Evolutionary conservation across 2,888 invertebrate species (phyloP).

Genomic region (Seladonia tumulorum): DNA sequence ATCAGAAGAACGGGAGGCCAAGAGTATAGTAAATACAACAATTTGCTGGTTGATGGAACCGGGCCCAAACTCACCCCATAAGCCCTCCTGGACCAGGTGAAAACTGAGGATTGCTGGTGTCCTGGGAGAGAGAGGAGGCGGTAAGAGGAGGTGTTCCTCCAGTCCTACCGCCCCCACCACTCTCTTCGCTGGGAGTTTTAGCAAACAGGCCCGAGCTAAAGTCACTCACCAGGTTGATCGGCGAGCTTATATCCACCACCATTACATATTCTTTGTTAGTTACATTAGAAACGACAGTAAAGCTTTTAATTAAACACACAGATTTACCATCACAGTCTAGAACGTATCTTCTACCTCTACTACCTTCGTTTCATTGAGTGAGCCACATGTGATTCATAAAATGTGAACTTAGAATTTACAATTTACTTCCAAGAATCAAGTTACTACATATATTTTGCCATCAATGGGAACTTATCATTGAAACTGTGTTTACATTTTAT

Average conservation of each 20-base stretch:
- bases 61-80: slow-evolving; percentile 83
- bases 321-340: slow-evolving; percentile 57
- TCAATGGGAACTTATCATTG: not conserved
- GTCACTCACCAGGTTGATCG: slow-evolving; percentile 97
- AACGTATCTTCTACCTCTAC: slow-evolving; percentile 1
- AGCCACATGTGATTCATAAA: slow-evolving; percentile 3
- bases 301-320: slow-evolving; percentile 62
- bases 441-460: not conserved
- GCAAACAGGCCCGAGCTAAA: slow-evolving; percentile 97
- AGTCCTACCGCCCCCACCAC: slow-evolving; percentile 87
- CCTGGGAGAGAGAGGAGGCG: slow-evolving; percentile 84
- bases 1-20: slow-evolving; percentile 40
- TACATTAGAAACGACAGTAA: slow-evolving; percentile 65
- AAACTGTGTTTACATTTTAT: not conserved
- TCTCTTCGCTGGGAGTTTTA: slow-evolving; percentile 96
- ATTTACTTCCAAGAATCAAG: not conserved
- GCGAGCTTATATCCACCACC: slow-evolving; percentile 88
- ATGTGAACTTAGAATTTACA: not conserved
- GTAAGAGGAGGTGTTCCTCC: slow-evolving; percentile 88
- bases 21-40: slow-evolving; percentile 61
- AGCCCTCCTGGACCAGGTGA: slow-evolving; percentile 82
- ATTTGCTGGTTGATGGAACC: slow-evolving; percentile 69
- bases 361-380: not conserved
- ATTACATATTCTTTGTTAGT: slow-evolving; percentile 78
- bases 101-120: slow-evolving; percentile 82